These are phyloP conservation scores for Drosophila sucinea DNA, from an alignment of 1,140 invertebrate species.

Conservation along the genomic window DNA sequence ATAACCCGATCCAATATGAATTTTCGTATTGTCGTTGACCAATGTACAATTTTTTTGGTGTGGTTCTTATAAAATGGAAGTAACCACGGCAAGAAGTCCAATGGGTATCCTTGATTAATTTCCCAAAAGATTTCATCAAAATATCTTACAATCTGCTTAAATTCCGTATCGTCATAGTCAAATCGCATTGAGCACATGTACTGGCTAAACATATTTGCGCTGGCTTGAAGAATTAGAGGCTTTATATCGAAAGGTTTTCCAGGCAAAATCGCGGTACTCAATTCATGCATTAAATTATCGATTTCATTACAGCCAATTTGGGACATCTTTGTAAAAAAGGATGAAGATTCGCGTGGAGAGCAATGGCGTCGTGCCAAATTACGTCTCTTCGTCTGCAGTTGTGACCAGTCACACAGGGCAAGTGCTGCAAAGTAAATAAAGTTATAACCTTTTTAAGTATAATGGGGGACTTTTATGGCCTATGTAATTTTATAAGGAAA, in stretches of 20 bases:
- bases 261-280: constrained; percentile 83
- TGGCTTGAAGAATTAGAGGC: constrained; percentile 87
- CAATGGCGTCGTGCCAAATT: constrained; percentile 91
- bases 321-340: constrained; percentile 88
- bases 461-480: no score
- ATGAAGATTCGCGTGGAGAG: constrained; percentile 89
- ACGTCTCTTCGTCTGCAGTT: constrained; percentile 90
- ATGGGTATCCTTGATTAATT: constrained; percentile 93
- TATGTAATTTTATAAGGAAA: no score
- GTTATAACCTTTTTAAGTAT: neutral
- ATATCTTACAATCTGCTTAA: constrained; percentile 87
- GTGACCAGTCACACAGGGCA: constrained; percentile 85
- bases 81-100: constrained; percentile 94
- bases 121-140: constrained; percentile 96
- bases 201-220: constrained; percentile 92
- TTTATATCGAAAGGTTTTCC: constrained; percentile 85
- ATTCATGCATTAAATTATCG: constrained; percentile 84
- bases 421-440: constrained; percentile 47
- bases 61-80: constrained; percentile 89
- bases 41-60: constrained; percentile 87
- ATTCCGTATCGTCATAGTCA: constrained; percentile 86
- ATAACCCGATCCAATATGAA: constrained; percentile 91
- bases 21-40: constrained; percentile 88
- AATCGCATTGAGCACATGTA: constrained; percentile 93
- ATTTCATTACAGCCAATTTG: constrained; percentile 86